Base-by-base conservation (phyloP, 2,888 invertebrate species). In the Hedychridium roseum region DNA sequence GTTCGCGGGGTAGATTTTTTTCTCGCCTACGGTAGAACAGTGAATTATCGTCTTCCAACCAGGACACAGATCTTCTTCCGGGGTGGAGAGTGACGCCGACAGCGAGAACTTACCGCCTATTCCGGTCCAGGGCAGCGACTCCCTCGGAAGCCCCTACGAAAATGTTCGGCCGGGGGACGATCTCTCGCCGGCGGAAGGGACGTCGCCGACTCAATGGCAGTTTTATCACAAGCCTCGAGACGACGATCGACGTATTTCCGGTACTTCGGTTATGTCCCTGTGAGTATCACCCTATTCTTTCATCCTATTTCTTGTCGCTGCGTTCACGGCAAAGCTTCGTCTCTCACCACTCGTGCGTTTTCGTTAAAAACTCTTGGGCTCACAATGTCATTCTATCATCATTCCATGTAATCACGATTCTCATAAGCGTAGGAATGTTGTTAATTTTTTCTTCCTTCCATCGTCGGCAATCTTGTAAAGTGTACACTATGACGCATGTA, bases 91-190 rank as follows among this genome's bases (percentile, higher is more conserved):
- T 55, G 85, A 86, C 53, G 73, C 73, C 2, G 85, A 85, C 49
- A 85, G 86, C 44, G 79, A 84, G 61, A 82, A 83, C 37, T 79
- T 88, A 54, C 89, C 89, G n/a, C 86, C 87, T 2, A 86, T 88
- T 70, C 87, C 88, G 17, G 83, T 85, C 17, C 80, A 80, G 43
- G 68, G 74, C 44, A 79, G 81, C 57, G 86, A 86, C 66, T 84
- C 84, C 12, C 78, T 85, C 67, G 85, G 85, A 43, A 86, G 86
- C 68, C 86, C 86, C 11, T 86, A 86, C 71, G 86, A 86, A 66
- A 86, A 86, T 64, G 85, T 86, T 30, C 80, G 84, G 40, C 82
- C 84, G 6, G 81, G 82, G 27, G 82, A 83, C 58, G 82, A 82
- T 43, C 70, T 77, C 39, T 84, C 84, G 3, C 83, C 83, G 16